Evolutionary conservation across 2,113 vertebrate species (phyloP), one percentile per base, ranked within the genome.

Genomic region (Planiliza haematocheilus): DNA sequence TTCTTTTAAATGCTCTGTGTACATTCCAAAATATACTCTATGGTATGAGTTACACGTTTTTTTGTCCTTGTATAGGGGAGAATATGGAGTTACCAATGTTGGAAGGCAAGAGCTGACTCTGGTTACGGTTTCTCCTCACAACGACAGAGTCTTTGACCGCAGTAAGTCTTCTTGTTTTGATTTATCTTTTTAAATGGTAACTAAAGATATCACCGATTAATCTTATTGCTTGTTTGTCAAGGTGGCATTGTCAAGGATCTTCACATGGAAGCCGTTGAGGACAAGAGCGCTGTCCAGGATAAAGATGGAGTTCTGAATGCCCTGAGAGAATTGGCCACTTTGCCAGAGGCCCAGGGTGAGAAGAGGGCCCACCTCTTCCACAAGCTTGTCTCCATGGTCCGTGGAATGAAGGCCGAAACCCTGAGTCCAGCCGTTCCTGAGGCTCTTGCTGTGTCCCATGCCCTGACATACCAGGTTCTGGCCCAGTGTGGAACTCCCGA

Each of bases 401-500:
- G 96, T 73, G 92, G 91, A 74, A 93, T 97, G 57, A 94, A 91
- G 18, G 78, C 85, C 5, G 88, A 91, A 50, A 94, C 93, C 12
- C 77, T 99, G 65, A 71, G 85, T 1, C 39, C 77, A 2, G 77
- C 75, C 42, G 43, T 94, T 34, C 84, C 89, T 0, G 87, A 93
- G 45, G 92, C 90, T 14, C 43, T 93, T n/a, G 66, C 38, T 0
- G 53, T 93, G 51, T 92, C 83, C 84, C 95, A 92, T 42, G 90
- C 93, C 18, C 81, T 99, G 82, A 95, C 95, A 13, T 67, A 96
- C 50, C 97, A 99, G 93, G 95, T 95, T 39, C 88, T 99, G 87
- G 83, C 88, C 57, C 97, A 99, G 88, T 99, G 97, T 0, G 97
- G 97, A 55, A 97, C 95, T 38, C 92, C 94, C 13, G 95, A 96